Evolutionary conservation across 2,113 vertebrate species (phyloP).

Genomic region (Shinisaurus crocodilurus): DNA sequence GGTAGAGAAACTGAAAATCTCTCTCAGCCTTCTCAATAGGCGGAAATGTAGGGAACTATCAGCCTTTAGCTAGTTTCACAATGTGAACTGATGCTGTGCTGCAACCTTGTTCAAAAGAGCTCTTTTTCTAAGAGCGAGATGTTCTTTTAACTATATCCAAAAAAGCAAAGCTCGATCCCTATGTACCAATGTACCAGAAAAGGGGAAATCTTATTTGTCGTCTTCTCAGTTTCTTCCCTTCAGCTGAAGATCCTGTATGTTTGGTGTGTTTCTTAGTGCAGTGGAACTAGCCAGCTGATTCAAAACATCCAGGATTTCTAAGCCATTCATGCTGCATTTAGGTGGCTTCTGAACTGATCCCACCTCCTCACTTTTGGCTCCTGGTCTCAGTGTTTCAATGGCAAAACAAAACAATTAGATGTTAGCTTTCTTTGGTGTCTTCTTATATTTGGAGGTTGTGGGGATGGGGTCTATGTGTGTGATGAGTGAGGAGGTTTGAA

Average conservation of each 20-base stretch:
- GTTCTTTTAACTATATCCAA: neutral
- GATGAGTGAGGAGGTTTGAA: neutral
- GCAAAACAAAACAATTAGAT: conserved; percentile 10
- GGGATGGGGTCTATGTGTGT: neutral
- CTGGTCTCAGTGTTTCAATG: conserved; percentile 28
- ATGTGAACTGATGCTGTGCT: neutral
- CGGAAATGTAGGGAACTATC: neutral
- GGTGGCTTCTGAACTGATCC: conserved; percentile 14
- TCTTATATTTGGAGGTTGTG: conserved; percentile 15
- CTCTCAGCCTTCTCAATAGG: neutral
- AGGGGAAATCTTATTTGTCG: neutral
- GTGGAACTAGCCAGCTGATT: conserved; percentile 22
- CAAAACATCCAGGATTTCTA: conserved; percentile 27
- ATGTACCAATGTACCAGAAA: neutral
- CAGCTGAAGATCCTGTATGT: neutral
- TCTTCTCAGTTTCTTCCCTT: neutral
- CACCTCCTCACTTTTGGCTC: conserved; percentile 8
- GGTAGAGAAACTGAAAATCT: neutral
- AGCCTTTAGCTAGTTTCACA: neutral
- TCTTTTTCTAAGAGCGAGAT: neutral
- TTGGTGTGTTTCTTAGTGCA: conserved; percentile 7
- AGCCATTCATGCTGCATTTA: conserved; percentile 25
- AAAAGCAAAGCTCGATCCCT: neutral
- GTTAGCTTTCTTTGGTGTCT: conserved; percentile 9
- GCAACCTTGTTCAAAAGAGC: neutral